A percentile compares a stretch with the other conserved stretches of the same genome.
phyloP scores from a whole-genome alignment of 2,113 vertebrate species.

The Euleptes europaea region DNA sequence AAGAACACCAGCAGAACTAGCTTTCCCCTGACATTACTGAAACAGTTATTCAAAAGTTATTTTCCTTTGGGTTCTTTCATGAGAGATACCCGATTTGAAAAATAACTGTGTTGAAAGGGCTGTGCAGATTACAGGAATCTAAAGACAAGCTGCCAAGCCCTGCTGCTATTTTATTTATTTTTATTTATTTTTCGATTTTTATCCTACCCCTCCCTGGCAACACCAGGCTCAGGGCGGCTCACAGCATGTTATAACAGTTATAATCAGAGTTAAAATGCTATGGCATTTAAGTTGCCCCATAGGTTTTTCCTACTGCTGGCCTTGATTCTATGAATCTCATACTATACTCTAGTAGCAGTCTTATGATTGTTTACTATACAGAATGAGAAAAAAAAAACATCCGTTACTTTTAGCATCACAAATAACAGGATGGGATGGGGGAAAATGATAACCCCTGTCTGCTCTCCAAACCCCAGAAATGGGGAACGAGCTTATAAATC shows the following conservation, averaged over 20 bases:
- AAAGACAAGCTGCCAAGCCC: not conserved
- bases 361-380: not conserved
- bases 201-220: no score
- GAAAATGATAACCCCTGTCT: not conserved
- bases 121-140: not conserved
- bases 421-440: not conserved
- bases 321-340: not conserved
- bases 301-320: not conserved
- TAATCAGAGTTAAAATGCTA: no score
- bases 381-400: no score
- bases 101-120: not conserved
- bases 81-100: not conserved
- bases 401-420: not conserved
- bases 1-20: not conserved
- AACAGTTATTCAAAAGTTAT: constrained; percentile 3
- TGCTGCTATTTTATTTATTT: not conserved
- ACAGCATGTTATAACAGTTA: no score
- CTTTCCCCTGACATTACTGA: not conserved
- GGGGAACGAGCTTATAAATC: not conserved
- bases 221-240: no score
- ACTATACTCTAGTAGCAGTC: not conserved
- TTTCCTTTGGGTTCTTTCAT: constrained; percentile 3
- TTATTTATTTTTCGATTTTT: no score
- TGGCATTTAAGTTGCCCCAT: not conserved
- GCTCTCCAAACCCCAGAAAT: not conserved